Evolutionary conservation across 2,888 invertebrate species (phyloP).

Genomic region (Chydorus sphaericus): DNA sequence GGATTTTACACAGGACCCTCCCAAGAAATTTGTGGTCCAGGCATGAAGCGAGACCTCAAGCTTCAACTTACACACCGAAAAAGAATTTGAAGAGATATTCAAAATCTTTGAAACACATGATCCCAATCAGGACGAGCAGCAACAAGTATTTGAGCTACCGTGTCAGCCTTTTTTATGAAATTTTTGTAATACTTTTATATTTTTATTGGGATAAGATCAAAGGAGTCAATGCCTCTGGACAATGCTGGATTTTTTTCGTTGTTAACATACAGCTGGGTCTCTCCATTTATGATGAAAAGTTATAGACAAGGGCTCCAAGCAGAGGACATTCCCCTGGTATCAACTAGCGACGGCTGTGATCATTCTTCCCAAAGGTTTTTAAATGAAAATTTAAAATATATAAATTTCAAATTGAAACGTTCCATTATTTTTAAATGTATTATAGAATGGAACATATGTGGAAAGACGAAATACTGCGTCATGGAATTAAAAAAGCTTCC

Average conservation of each 20-base stretch:
- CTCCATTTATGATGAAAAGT: constrained; percentile 35
- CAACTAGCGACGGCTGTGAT: constrained; percentile 34
- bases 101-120: too few relatives aligned
- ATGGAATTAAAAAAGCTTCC: constrained; percentile 33
- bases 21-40: too few relatives aligned
- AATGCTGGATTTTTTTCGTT: constrained; percentile 35
- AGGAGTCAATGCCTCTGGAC: constrained; percentile 30
- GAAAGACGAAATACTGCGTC: constrained; percentile 34
- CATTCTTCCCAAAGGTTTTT: constrained; percentile 36
- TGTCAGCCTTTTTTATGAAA: neutral
- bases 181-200: neutral
- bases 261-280: constrained; percentile 37
- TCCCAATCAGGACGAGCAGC: constrained; percentile 15
- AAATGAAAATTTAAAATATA: neutral
- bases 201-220: constrained; percentile 21
- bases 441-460: constrained; percentile 36
- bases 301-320: constrained; percentile 32
- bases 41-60: too few relatives aligned
- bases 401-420: neutral
- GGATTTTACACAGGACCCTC: too few relatives aligned
- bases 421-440: neutral
- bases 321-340: constrained; percentile 30
- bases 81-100: too few relatives aligned
- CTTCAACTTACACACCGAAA: too few relatives aligned
- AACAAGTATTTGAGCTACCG: constrained; percentile 12